A percentile compares a stretch with the other conserved stretches of the same genome.
These are phyloP conservation scores for Lateolabrax maculatus DNA, from an alignment of 2,797 vertebrate genomes.

Conservation along the genomic window DNA sequence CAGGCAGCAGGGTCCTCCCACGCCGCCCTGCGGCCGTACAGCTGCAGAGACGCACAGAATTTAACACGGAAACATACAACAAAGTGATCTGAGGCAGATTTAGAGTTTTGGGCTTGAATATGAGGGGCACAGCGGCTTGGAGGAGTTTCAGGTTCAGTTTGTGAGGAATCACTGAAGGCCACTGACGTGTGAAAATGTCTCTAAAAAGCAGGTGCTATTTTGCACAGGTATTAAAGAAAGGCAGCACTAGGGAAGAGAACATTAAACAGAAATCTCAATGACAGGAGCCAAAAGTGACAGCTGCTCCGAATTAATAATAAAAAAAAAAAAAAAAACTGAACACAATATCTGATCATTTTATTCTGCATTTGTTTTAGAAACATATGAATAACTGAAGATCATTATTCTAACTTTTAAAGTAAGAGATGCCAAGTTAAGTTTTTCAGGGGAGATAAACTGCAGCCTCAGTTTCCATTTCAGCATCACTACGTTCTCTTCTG, in stretches of 20 bases:
- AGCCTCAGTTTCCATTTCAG: not conserved
- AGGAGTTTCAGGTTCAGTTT: not conserved
- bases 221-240: not conserved
- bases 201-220: not conserved
- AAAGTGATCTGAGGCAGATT: not conserved
- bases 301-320: not conserved
- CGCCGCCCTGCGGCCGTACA: constrained; percentile 93
- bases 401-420: not conserved
- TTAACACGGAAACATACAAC: not conserved
- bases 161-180: not conserved
- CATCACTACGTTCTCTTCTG: not conserved
- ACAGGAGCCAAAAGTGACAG: not conserved
- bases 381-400: not conserved
- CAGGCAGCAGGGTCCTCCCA: constrained; percentile 98
- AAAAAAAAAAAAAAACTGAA: not conserved
- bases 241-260: no score
- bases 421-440: not conserved
- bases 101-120: not conserved
- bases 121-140: not conserved
- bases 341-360: not conserved
- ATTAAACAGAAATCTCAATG: not conserved
- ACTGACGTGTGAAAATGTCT: no score
- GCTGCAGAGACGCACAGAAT: constrained; percentile 71
- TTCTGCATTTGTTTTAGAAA: not conserved
- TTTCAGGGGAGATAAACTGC: not conserved